These are phyloP conservation scores for Ptychobarbus kaznakovi DNA, from an alignment of 2,797 vertebrate species.

Conservation along the genomic window DNA sequence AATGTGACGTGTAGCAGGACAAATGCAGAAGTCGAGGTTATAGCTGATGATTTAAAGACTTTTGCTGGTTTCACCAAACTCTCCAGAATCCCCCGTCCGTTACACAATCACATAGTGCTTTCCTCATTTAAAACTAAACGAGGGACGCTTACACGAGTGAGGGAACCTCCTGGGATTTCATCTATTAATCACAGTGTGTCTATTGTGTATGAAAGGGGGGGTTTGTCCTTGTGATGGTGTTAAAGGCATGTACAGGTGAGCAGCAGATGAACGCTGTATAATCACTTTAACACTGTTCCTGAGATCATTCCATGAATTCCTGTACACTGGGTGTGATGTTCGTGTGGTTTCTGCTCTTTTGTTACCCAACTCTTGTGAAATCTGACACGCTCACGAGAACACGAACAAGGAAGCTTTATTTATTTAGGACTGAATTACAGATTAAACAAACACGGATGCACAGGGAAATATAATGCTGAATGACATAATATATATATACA, in stretches of 20 bases:
- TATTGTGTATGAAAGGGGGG: background rate
- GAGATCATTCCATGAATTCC: background rate
- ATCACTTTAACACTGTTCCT: background rate
- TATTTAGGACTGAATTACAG: constrained; percentile 16
- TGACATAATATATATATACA: background rate
- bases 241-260: background rate
- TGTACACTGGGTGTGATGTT: background rate
- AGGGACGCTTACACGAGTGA: background rate
- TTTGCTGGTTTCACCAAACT: background rate
- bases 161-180: background rate
- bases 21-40: constrained; percentile 9
- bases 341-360: background rate
- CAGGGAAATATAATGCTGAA: background rate
- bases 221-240: background rate
- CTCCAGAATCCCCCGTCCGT: background rate
- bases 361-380: background rate
- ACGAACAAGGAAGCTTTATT: constrained; percentile 2
- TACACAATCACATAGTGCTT: background rate
- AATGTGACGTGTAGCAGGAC: background rate
- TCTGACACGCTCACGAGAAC: background rate
- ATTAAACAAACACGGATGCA: background rate
- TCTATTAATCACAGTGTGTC: background rate
- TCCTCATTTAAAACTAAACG: background rate
- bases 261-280: background rate
- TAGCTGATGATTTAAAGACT: background rate